A percentile compares a stretch with the other conserved stretches of the same genome.
These are phyloP conservation scores for Pachymerium ferrugineum DNA, from an alignment of 2,888 invertebrate species.

Conservation along the genomic window DNA sequence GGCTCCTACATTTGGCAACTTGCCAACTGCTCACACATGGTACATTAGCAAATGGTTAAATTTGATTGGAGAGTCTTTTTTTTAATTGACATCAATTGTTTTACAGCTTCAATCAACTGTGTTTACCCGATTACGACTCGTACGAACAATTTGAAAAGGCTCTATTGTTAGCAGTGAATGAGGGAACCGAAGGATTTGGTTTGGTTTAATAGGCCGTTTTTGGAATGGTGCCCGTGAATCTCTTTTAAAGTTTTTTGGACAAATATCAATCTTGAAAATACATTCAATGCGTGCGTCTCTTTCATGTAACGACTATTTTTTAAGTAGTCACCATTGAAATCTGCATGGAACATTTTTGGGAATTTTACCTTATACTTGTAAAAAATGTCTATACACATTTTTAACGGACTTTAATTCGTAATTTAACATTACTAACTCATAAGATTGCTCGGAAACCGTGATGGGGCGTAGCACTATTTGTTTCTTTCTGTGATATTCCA, in stretches of 20 bases:
- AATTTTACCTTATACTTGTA: slow-evolving; percentile 15
- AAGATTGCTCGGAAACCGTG: too few relatives aligned
- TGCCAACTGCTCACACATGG: slow-evolving; percentile 94
- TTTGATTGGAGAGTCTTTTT: neutral
- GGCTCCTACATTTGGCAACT: slow-evolving; percentile 78
- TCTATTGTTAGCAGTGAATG: slow-evolving; percentile 83
- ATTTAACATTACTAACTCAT: too few relatives aligned
- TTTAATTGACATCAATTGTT: slow-evolving; percentile 36
- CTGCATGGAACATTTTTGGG: neutral
- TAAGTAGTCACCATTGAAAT: neutral
- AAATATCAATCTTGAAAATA: neutral
- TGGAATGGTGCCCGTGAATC: neutral
- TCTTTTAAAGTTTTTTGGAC: neutral
- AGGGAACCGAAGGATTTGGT: slow-evolving; percentile 91
- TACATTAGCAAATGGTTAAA: slow-evolving; percentile 43
- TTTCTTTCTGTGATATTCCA: neutral
- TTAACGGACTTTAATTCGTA: neutral
- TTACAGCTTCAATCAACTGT: slow-evolving; percentile 87
- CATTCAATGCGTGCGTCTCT: neutral
- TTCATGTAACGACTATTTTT: neutral
- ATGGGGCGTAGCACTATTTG: neutral
- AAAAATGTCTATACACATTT: slow-evolving; percentile 20
- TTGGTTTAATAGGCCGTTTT: slow-evolving; percentile 48
- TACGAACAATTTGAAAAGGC: slow-evolving; percentile 91
- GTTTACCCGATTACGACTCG: slow-evolving; percentile 87